Base-by-base conservation (phyloP, 2,888 invertebrate species). In the Pasiphila rectangulata region DNA sequence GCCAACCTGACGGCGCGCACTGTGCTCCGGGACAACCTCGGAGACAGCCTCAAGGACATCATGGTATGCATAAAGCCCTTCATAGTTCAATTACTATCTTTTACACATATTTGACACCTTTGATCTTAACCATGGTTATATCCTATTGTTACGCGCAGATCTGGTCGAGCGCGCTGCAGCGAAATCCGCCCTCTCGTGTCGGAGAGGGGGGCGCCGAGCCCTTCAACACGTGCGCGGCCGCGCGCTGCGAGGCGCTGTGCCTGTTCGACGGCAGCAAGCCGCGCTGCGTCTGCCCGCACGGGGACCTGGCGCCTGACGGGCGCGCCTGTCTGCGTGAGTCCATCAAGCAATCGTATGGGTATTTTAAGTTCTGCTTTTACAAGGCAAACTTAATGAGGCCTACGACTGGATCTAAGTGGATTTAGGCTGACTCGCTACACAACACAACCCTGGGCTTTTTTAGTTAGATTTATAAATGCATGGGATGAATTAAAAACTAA, bases 201-300 rank as follows among this genome's bases (percentile, higher is more conserved):
- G n/a, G n/a, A n/a, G n/a, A n/a, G n/a, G n/a, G n/a, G n/a, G 51
- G 48, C 16, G 27, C 41, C 91, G 92, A 15, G 2, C 59, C 92
- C 65, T 19, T 43, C 92, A 40, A 63, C 47, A 41, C 46, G 29
- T 30, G 74, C 41, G 46, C 40, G 85, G 41, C 48, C 48, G 36
- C 53, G 40, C 49, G 93, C 92, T 97, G 96, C 81, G 91, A 91
- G 60, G 94, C 95, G 67, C 86, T 97, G 51, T 97, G 97, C 70
- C 89, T 97, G 44, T 93, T 83, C 72, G 92, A 92, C 69, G 95
- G 94, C 6, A 90, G 86, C 4, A 84, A 81, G 57, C 90, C 92
- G 19, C 90, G 92, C 48, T 96, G 96, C 80, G 93, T 92, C 23
- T 97, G 97, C 71, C 93, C 96, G 24, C 95, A 96, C 83, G 96